Evolutionary conservation across 2,797 vertebrate genomes (phyloP), one percentile per base, ranked within the genome.

Genomic region (Buceros bicornis): DNA sequence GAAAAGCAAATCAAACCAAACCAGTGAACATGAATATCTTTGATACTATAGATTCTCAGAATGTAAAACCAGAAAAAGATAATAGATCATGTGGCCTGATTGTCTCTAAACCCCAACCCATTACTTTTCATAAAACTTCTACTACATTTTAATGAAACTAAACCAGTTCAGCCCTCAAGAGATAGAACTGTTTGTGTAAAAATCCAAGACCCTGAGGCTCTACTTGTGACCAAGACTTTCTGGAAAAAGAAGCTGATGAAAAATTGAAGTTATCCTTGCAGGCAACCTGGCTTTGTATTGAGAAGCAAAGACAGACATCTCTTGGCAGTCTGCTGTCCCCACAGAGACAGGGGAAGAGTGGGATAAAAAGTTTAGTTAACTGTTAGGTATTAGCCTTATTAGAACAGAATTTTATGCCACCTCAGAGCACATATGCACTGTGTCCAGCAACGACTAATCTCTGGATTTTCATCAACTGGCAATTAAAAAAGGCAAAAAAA

Each of bases 151-250:
- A 76, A 65, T 45, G 64, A 85, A 95, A 71, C 0, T 1, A 93
- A 95, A 86, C 20, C 67, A 90, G 79, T 65, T 90, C 74, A 94
- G 65, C 65, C 72, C 91, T 91, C 90, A 51, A 57, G 87, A 91
- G 82, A 88, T 6, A 40, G 31, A 90, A 45, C 40, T 95, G 65
- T 83, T 66, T 53, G 57, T 67, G 72, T 17, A 90, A 74, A 89
- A 71, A 8, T 1, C 6, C 16, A 65, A 76, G 26, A 82, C 69
- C 90, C 76, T 78, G 79, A 83, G 67, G 90, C 45, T 91, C 47
- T 53, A n/a, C 37, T n/a, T 74, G 37, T 78, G 90, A 80, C 71
- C 0, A 20, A 89, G 67, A 80, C 12, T 72, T 89, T 78, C 45
- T 57, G n/a, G 58, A 64, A 91, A 93, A 89, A 65, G 53, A 28